Base-by-base conservation (phyloP, 2,113 vertebrate genomes). In the Lampris incognitus region DNA sequence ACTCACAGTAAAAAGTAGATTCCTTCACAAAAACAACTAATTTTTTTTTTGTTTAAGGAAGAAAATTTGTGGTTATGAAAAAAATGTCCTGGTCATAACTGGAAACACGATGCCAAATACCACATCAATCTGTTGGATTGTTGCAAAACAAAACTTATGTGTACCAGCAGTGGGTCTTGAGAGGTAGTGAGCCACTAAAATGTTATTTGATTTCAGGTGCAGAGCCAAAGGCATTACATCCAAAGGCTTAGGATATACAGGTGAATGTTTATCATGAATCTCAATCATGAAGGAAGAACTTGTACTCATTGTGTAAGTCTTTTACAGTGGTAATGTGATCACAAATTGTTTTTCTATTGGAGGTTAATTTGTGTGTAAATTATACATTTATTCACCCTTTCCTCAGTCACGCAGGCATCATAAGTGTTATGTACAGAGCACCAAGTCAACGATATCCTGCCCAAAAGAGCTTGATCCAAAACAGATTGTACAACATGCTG, bases 221-320 rank as follows among this genome's bases (percentile, higher is more conserved):
- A 79, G 66, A 0, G 38, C 72, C 81, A 84, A 86, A 89, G 81
- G 87, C 86, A 85, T 85, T 91, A 87, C 89, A 89, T 88, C 24
- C 24, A 24, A 24, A 24, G 24, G 24, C 24, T 24, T 79, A 89
- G 91, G 85, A 88, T 57, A 88, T 50, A 70, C 79, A 79, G 75
- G 74, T 69, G 65, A 82, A 87, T 83, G 76, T 90, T 89, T 91
- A 82, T 91, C 78, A 77, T 75, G 76, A 78, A 73, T 79, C 51
- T 6, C 72, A 76, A 72, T 77, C 81, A 77, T 36, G 4, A 83
- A 81, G 83, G 79, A 85, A 13, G 46, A 51, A 73, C 78, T 72
- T 42, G 74, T 79, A 85, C 88, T 80, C 83, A 87, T 87, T 88
- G 89, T 91, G 91, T 90, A 88, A 90, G 82, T 91, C 88, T 85